A percentile compares a stretch with the other conserved stretches of the same genome.
phyloP scores from a whole-genome alignment of 2,888 invertebrate species.

The Aphelenchoides bicaudatus region DNA sequence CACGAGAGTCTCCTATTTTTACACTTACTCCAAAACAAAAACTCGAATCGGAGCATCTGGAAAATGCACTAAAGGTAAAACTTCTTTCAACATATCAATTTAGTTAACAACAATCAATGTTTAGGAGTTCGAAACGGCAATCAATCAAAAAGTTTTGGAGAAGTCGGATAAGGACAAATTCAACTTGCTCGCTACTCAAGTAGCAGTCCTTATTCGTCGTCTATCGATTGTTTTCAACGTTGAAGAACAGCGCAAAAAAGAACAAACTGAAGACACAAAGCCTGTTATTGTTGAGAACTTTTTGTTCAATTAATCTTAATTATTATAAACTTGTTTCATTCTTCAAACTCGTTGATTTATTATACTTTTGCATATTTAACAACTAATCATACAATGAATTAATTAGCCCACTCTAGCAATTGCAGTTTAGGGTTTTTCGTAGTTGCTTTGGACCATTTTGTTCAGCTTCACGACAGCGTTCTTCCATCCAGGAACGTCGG shows the following conservation, averaged over 20 bases:
- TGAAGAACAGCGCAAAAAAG: not conserved
- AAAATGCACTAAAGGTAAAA: not conserved
- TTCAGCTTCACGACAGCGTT: not conserved
- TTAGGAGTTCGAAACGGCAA: not conserved
- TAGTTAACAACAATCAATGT: not conserved
- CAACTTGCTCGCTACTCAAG: not conserved
- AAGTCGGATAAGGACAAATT: not conserved
- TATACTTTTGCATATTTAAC: no score
- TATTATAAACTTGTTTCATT: no score
- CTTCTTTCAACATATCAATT: not conserved
- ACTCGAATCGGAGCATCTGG: not conserved
- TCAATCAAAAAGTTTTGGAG: not conserved
- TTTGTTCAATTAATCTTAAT: no score
- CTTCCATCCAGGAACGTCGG: constrained; percentile 1
- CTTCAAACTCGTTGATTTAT: no score
- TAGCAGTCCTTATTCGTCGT: not conserved
- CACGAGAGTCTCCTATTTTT: not conserved
- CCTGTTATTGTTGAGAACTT: no score
- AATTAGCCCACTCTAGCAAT: no score
- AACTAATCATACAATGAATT: no score
- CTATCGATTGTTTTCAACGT: not conserved
- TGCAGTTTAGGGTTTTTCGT: no score
- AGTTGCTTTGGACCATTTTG: constrained; percentile 1
- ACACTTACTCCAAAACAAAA: not conserved
- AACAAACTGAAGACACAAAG: no score